Conservation (phyloP, 64 coral and sea anemone species). For the Montipora foliosa region DNA sequence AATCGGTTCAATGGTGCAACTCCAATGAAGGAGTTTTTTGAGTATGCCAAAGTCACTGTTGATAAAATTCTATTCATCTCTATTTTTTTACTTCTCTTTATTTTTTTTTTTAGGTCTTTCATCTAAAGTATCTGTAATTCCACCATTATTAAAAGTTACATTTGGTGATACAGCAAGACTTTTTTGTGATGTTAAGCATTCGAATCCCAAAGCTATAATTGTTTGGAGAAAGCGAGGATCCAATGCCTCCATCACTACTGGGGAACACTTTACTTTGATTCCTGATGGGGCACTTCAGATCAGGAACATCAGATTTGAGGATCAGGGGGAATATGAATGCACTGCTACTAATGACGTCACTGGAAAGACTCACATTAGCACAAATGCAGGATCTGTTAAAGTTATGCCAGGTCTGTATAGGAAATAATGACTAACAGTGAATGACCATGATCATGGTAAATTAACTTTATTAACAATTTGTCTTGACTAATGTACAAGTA, state of each 20-base stretch:
- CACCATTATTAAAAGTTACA: constrained; percentile 31
- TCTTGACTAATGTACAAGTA: too few species aligned
- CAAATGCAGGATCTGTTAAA: constrained; percentile 15
- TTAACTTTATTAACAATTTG: too few species aligned
- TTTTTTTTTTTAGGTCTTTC: constrained; percentile 76
- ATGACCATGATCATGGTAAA: too few species aligned
- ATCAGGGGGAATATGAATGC: constrained; percentile 78
- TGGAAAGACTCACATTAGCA: constrained; percentile 61
- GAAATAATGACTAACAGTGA: too few species aligned
- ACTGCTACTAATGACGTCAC: constrained; percentile 61
- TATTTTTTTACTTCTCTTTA: background rate
- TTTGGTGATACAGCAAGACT: constrained; percentile 79
- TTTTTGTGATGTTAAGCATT: constrained; percentile 77
- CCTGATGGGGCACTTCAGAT: constrained; percentile 78
- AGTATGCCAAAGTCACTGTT: too few species aligned
- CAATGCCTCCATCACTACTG: constrained; percentile 27
- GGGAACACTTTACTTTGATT: constrained; percentile 62
- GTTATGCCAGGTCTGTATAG: constrained; percentile 47
- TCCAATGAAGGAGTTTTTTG: too few species aligned
- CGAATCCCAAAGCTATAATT: constrained; percentile 64
- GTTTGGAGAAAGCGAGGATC: constrained; percentile 82
- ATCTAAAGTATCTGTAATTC: constrained; percentile 73
- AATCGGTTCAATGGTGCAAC: too few species aligned
- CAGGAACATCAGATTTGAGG: constrained; percentile 59
- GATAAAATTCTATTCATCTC: background rate